Percentiles rank a stretch among this genome's conserved stretches.
These are phyloP conservation scores for Nycticorax nycticorax DNA, from an alignment of 2,113 vertebrate genomes.

Conservation along the genomic window DNA sequence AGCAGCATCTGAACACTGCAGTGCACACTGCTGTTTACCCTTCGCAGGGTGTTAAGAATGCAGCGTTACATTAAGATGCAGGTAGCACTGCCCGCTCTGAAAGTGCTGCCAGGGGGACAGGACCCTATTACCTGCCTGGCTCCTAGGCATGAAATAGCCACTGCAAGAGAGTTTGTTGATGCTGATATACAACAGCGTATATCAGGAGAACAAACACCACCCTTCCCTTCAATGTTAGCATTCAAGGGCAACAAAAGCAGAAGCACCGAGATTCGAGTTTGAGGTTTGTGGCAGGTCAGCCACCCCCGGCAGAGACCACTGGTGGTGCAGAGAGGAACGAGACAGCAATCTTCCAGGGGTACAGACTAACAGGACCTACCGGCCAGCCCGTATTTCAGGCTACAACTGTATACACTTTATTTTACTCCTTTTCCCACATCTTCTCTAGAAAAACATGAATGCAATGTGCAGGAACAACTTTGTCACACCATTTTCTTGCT, in stretches of 20 bases:
- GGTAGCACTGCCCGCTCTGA: neutral
- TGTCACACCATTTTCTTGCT: neutral
- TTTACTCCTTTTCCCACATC: rapidly evolving
- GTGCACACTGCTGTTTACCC: neutral
- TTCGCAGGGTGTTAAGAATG: neutral
- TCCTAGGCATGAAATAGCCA: neutral
- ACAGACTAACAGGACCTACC: neutral
- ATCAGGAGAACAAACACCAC: neutral
- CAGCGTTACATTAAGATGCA: neutral
- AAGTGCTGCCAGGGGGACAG: neutral
- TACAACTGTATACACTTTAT: neutral
- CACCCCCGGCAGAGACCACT: neutral
- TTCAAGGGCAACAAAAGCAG: neutral
- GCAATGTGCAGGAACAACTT: neutral
- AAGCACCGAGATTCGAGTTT: neutral
- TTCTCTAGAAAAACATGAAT: neutral
- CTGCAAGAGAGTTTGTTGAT: neutral
- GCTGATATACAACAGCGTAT: rapidly evolving
- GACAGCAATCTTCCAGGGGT: neutral
- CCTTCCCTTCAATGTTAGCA: neutral
- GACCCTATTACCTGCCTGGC: neutral
- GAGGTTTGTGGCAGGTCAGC: neutral
- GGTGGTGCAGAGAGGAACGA: neutral
- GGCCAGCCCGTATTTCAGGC: neutral
- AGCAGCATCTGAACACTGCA: neutral